These are phyloP conservation scores for Platyscapa corneri DNA, from an alignment of 1,140 invertebrate species.

Conservation along the genomic window DNA sequence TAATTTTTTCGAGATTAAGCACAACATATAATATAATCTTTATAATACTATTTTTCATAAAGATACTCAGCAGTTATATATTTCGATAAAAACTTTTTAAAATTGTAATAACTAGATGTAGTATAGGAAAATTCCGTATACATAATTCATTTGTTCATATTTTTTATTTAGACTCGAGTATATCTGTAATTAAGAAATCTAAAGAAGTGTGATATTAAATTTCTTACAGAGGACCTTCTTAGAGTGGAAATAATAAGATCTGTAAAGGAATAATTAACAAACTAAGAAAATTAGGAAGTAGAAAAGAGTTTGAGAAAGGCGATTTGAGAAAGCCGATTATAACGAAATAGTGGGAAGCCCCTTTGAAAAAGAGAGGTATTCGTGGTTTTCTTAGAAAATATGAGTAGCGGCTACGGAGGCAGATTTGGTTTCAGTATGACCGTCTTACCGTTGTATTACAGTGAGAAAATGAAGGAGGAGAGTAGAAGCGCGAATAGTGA, in stretches of 20 bases:
- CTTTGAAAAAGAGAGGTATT: conserved; percentile 3
- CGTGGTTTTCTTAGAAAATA: conserved; percentile 29
- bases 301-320: background rate
- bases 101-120: no score
- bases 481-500: background rate
- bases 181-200: background rate
- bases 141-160: no score
- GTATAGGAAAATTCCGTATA: no score
- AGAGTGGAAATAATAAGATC: conserved; percentile 15
- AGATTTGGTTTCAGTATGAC: conserved; percentile 12
- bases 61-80: no score
- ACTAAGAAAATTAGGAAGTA: background rate
- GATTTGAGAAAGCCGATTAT: conserved; percentile 31
- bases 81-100: no score
- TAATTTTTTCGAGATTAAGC: no score
- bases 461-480: background rate
- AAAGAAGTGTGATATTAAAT: background rate
- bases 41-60: no score
- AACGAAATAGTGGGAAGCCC: background rate
- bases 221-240: background rate
- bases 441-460: background rate
- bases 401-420: background rate
- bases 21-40: no score
- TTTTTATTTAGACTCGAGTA: no score
- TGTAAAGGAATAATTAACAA: conserved; percentile 14